phyloP scores from a whole-genome alignment of 1,140 invertebrate genomes.

The Drosophila persimilis region DNA sequence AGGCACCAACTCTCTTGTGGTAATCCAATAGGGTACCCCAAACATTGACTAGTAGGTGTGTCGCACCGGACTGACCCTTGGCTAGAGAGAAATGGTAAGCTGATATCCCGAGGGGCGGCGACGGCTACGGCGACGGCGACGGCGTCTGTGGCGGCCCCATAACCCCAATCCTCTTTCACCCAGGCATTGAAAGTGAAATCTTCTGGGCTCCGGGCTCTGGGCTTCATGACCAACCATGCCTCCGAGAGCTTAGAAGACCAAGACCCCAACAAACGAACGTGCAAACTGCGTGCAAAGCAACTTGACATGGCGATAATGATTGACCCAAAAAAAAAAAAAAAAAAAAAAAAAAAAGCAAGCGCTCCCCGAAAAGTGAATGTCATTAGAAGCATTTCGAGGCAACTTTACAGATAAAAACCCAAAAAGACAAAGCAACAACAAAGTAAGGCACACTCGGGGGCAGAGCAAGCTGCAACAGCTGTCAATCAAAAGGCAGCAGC shows the following conservation, averaged over 20 bases:
- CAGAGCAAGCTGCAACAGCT: constrained; percentile 60
- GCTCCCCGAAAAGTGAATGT: constrained; percentile 74
- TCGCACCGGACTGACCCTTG: constrained; percentile 56
- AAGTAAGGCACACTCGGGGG: constrained; percentile 45
- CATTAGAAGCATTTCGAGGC: constrained; percentile 70
- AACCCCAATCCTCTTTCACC: constrained; percentile 62
- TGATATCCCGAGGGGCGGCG: constrained; percentile 42
- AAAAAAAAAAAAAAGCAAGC: constrained; percentile 33
- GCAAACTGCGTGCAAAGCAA: constrained; percentile 76
- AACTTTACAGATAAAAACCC: constrained; percentile 62
- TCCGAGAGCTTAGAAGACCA: constrained; percentile 47
- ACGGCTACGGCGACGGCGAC: background rate
- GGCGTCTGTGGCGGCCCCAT: constrained; percentile 28
- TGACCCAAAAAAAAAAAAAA: constrained; percentile 71
- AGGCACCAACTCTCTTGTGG: constrained; percentile 23
- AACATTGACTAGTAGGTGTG: constrained; percentile 34
- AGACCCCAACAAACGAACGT: constrained; percentile 30
- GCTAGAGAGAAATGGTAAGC: constrained; percentile 43
- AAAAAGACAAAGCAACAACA: constrained; percentile 13
- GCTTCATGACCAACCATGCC: constrained; percentile 49
- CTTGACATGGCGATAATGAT: constrained; percentile 78
- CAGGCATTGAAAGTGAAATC: constrained; percentile 79
- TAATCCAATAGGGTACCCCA: constrained; percentile 63
- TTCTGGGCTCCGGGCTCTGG: constrained; percentile 2
- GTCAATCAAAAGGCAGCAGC: constrained; percentile 68